phyloP scores from a whole-genome alignment of 1,140 invertebrate species.

The Rhopalosiphum padi region DNA sequence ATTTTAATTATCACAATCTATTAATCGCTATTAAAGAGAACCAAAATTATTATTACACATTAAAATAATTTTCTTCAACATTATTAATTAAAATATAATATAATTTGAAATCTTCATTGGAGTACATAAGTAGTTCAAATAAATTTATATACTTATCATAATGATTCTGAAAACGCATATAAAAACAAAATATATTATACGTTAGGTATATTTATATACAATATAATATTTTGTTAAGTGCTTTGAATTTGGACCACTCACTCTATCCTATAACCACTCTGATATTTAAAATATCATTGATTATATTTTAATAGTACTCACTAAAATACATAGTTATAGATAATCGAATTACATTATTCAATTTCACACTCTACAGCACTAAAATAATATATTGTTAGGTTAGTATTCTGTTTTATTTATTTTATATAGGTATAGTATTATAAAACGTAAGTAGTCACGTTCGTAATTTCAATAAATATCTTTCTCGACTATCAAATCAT shows the following conservation, averaged over 20 bases:
- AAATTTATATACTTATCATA: too few species aligned
- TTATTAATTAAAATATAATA: neutral
- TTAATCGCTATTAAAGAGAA: neutral
- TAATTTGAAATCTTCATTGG: neutral
- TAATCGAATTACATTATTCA: neutral
- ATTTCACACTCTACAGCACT: neutral
- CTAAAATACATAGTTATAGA: neutral
- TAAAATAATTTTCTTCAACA: neutral
- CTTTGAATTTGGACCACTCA: neutral
- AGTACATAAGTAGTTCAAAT: too few species aligned
- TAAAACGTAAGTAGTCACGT: neutral
- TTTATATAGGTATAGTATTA: neutral
- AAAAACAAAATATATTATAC: neutral
- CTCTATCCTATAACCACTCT: neutral
- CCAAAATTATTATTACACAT: neutral
- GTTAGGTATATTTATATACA: neutral
- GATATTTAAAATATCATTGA: neutral
- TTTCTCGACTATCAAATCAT: too few species aligned
- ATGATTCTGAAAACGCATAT: too few species aligned
- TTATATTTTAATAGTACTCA: neutral
- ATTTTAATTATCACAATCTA: too few species aligned
- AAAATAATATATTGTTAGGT: neutral
- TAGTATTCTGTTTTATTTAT: neutral
- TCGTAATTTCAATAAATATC: too few species aligned
- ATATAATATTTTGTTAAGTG: neutral